These are phyloP conservation scores for Achatina immaculata DNA, from an alignment of 1,140 invertebrate species.

Conservation along the genomic window DNA sequence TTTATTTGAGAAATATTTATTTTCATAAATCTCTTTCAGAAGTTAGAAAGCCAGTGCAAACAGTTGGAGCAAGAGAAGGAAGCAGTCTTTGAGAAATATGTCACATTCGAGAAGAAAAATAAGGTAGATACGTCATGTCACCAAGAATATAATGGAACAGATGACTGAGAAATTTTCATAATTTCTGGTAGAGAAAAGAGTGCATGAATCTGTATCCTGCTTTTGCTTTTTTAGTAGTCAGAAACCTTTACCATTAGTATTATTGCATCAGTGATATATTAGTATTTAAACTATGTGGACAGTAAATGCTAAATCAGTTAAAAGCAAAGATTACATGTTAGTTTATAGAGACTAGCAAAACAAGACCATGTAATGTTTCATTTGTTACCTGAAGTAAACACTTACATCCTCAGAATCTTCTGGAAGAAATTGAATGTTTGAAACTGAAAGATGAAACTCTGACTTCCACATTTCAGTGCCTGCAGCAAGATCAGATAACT, in stretches of 20 bases:
- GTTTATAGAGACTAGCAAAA: background rate
- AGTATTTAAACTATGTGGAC: conserved; percentile 13
- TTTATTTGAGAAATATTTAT: background rate
- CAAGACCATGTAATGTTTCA: background rate
- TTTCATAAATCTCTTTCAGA: conserved; percentile 40
- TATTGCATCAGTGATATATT: background rate
- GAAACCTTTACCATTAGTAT: background rate
- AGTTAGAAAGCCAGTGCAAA: conserved; percentile 41
- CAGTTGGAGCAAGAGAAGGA: conserved; percentile 46
- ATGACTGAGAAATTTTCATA: too few relatives aligned
- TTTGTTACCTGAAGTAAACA: background rate
- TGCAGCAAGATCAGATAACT: conserved; percentile 61
- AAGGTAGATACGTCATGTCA: conserved; percentile 42
- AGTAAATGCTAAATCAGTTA: background rate
- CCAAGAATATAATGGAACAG: background rate
- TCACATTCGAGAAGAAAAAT: conserved; percentile 44
- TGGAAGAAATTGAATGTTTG: conserved; percentile 66
- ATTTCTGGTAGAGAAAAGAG: too few relatives aligned
- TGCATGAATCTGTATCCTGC: too few relatives aligned
- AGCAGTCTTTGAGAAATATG: conserved; percentile 39
- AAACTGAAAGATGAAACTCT: conserved; percentile 68
- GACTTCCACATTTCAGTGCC: conserved; percentile 59
- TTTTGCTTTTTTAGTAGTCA: background rate
- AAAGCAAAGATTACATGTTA: background rate
- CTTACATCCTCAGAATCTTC: conserved; percentile 50